Conservation (phyloP, 1,140 invertebrate species). For the Euschistus heros region DNA sequence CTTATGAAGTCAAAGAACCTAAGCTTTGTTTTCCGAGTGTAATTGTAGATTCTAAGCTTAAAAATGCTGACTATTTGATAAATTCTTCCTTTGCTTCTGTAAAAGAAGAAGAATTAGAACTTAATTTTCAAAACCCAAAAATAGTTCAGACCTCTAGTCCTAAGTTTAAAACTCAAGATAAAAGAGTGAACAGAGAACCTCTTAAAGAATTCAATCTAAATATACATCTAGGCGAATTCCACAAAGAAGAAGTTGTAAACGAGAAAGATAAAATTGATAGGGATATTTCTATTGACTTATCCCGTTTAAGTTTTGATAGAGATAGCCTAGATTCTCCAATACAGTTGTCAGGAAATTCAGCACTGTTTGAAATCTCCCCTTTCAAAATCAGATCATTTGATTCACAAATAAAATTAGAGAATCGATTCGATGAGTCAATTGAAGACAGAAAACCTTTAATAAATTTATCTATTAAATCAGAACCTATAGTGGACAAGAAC, state of each 20-base stretch:
- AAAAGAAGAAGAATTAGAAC: neutral
- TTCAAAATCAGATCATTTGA: neutral
- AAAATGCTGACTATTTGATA: neutral
- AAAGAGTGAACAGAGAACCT: neutral
- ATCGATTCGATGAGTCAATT: neutral
- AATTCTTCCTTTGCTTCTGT: neutral
- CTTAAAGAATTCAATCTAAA: constrained; percentile 1
- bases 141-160: neutral
- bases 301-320: neutral
- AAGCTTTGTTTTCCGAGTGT: neutral
- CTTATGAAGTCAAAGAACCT: neutral
- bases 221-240: neutral
- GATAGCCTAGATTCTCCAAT: neutral
- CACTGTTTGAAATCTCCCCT: neutral
- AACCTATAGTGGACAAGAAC: neutral
- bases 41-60: neutral
- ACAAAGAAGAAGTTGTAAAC: neutral
- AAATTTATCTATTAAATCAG: too few species aligned
- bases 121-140: neutral
- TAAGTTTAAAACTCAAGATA: neutral
- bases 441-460: neutral
- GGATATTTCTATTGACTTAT: neutral
- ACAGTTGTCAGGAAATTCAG: too few species aligned
- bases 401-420: neutral
- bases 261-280: neutral